Base-by-base conservation (phyloP, 2,113 vertebrate genomes). In the Paracanthobrama guichenoti region DNA sequence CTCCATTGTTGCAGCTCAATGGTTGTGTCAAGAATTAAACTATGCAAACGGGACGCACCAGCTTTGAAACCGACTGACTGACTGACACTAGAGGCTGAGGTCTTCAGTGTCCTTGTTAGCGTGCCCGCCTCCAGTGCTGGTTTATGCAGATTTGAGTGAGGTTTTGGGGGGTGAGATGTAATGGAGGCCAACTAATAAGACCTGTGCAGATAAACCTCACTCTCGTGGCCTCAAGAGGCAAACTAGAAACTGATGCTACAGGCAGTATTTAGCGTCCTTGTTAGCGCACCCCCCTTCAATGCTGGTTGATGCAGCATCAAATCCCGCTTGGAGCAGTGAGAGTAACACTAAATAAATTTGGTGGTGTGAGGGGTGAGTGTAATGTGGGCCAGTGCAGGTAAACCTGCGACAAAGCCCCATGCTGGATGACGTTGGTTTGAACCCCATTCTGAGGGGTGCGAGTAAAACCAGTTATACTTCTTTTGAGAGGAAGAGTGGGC, bases 1-100 rank as follows among this genome's bases (percentile, higher is more conserved):
- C 71, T 81, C 72, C 62, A 53, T 46, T 31, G 71, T 46, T 71
- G 76, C 31, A 26, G 55, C 42, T 86, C 77, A 62, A 50, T 14
- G 35, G 72, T 24, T 50, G 31, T 67, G 62, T 80, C 50, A 74
- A 81, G 24, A 67, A 53, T 79, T 4, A 67, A 67, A 67, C n/a
- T 62, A 62, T 10, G 22, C 59, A 26, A 62, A 22, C n/a, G n/a
- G 59, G 11, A 60, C 13, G 24, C 59, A 24, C 24, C 59, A 26
- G n/a, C 10, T 24, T 62, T 62, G 4, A 9, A 11, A 12, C 9
- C 4, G 57, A 59, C 22, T 11, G 22, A 59, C 8, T 11, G 55
- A 55, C 53, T 55, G 53, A 57, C 53, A 57, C 53, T 57, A 57
- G 18, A 22, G 6, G 6, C 13, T 28, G 2, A 1, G 13, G 1